Evolutionary conservation across 2,113 vertebrate species (phyloP), one percentile per base, ranked within the genome.

Genomic region (Rissa tridactyla): DNA sequence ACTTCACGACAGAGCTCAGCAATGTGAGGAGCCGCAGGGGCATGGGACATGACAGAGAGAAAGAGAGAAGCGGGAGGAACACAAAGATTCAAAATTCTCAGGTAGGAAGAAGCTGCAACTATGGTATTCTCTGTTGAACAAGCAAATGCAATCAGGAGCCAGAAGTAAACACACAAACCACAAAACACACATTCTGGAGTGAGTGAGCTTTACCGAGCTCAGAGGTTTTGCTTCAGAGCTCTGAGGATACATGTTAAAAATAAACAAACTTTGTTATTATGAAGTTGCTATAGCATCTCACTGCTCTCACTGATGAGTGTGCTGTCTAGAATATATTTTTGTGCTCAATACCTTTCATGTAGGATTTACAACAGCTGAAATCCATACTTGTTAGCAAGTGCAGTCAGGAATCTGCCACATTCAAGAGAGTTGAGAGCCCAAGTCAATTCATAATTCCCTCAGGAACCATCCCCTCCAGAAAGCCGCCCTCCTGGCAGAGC

Each of bases 331-430:
- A 71, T 76, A 6, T 40, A 92, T 84, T 88, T 89, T 85, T 92
- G 23, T 91, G 61, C 66, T 95, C 52, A 47, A 6, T 47, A 80
- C 65, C 47, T 85, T 93, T 91, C 34, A 76, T 15, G 65, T 49
- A 75, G 70, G 81, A 85, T 91, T 96, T 94, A 78, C 47, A 92
- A 44, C 52, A 82, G 57, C 57, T 88, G 84, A 95, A 91, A 93
- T 80, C 66, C 93, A 69, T 76, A 46, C 54, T 90, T 69, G 25
- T 44, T 89, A 90, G 84, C 73, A 92, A 91, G 65, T 52, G 40
- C 47, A 87, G 73, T 72, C 29, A 65, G 52, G 65, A 91, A 90
- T 91, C 52, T 82, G 73, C 81, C 78, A 65, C 23, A 20, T 40
- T 65, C 13, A 82, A 18, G 51, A 57, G 57, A 93, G 52, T 2